Conservation (phyloP, 2,113 vertebrate species). For the Platysternon megacephalum region DNA sequence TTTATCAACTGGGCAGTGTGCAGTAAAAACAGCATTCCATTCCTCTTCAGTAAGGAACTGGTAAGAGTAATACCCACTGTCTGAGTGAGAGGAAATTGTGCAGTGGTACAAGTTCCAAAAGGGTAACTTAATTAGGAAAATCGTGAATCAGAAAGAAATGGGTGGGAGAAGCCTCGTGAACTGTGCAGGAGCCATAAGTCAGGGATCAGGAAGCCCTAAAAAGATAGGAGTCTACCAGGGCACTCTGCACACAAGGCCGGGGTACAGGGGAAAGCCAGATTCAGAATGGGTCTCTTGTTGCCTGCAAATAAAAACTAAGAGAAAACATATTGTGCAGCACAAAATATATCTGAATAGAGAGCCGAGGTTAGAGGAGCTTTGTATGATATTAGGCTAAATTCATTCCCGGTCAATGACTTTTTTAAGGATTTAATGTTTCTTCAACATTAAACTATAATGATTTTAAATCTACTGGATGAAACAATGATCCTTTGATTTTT, state of each 20-base stretch:
- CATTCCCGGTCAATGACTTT: background rate
- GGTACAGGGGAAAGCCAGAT: background rate
- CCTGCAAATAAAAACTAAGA: background rate
- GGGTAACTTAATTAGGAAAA: background rate
- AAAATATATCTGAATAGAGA: background rate
- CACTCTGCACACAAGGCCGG: background rate
- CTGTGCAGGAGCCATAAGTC: background rate
- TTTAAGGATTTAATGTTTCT: background rate
- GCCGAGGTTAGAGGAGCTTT: background rate
- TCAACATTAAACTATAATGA: accelerated
- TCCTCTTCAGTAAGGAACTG: constrained; percentile 97
- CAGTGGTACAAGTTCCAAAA: background rate
- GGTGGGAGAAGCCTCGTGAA: background rate
- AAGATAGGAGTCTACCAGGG: background rate
- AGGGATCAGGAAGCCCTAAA: background rate
- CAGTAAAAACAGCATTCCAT: constrained; percentile 89
- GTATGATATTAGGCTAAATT: background rate
- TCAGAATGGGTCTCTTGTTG: background rate
- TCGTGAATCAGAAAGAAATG: background rate
- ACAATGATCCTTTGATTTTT: constrained; percentile 12
- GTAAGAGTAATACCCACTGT: constrained; percentile 76
- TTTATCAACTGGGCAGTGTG: constrained; percentile 95
- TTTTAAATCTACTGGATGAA: background rate
- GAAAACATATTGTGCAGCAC: background rate
- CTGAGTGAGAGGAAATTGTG: background rate